These are phyloP conservation scores for Nipponacmea schrenckii DNA, from an alignment of 2,888 invertebrate species.

Conservation along the genomic window DNA sequence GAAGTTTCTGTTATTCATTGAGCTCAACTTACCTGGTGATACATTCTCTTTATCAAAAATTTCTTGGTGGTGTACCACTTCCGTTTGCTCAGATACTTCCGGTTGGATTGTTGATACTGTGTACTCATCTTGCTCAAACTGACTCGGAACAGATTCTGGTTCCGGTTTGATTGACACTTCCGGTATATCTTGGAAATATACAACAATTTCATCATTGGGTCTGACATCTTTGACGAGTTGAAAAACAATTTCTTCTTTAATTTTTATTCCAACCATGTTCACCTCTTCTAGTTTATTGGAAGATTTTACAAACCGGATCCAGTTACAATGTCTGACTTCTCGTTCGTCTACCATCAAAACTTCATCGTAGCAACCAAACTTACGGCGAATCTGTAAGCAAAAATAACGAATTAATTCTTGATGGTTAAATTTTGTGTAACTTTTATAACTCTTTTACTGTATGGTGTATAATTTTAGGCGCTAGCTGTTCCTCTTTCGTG, in stretches of 20 bases:
- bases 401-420: neutral
- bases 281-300: constrained; percentile 82
- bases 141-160: too few species aligned
- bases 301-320: constrained; percentile 89
- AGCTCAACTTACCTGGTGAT: too few species aligned
- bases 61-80: too few species aligned
- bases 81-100: too few species aligned
- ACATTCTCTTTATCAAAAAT: too few species aligned
- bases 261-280: constrained; percentile 89
- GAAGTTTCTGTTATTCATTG: too few species aligned
- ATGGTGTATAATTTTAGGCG: too few species aligned
- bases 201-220: constrained; percentile 88
- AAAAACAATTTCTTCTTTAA: constrained; percentile 81
- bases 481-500: too few species aligned
- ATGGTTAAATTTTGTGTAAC: neutral
- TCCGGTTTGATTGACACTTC: too few species aligned
- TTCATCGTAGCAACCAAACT: constrained; percentile 91
- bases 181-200: constrained; percentile 74
- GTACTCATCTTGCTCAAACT: too few species aligned
- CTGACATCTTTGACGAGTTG: constrained; percentile 87
- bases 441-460: too few species aligned
- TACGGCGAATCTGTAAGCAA: constrained; percentile 80
- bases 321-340: constrained; percentile 89
- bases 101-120: too few species aligned
- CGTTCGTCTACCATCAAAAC: constrained; percentile 78